Conservation (phyloP, 2,888 invertebrate genomes). For the Drosophila engyochracea region DNA sequence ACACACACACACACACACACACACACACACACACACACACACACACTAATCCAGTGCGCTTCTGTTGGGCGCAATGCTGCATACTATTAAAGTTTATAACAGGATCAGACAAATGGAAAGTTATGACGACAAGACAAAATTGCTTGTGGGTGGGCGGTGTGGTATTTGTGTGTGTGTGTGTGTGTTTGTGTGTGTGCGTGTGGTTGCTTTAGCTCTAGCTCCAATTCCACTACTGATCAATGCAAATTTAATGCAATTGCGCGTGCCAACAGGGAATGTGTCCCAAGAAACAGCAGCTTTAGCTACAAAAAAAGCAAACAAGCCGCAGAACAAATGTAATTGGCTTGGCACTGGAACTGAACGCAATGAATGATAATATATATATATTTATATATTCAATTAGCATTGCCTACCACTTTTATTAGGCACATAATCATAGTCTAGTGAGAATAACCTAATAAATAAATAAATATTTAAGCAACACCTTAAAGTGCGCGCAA, state of each 20-base stretch:
- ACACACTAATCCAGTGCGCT: conserved; percentile 41
- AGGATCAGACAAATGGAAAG: conserved; percentile 59
- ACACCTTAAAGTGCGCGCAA: conserved; percentile 46
- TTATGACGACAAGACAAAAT: conserved; percentile 40
- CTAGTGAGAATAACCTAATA: conserved; percentile 8
- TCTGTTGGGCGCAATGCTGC: conserved; percentile 43
- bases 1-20: not conserved
- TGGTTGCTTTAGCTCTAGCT: conserved; percentile 1
- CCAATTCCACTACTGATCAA: conserved; percentile 54
- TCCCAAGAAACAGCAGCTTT: conserved; percentile 11
- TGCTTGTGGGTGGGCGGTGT: not conserved
- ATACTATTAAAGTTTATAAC: conserved; percentile 57
- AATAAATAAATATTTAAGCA: conserved; percentile 36
- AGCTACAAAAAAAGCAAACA: conserved; percentile 10
- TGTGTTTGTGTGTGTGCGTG: not conserved
- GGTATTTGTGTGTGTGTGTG: not conserved
- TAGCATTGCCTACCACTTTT: not conserved
- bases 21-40: not conserved
- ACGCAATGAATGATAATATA: not conserved
- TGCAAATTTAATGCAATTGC: conserved; percentile 67
- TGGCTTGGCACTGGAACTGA: conserved; percentile 20
- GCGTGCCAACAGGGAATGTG: conserved; percentile 30
- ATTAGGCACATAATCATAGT: not conserved
- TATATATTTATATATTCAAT: not conserved
- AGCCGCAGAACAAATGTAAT: conserved; percentile 48